phyloP scores from a whole-genome alignment of 2,797 vertebrate genomes.

The Rhinella marina region DNA sequence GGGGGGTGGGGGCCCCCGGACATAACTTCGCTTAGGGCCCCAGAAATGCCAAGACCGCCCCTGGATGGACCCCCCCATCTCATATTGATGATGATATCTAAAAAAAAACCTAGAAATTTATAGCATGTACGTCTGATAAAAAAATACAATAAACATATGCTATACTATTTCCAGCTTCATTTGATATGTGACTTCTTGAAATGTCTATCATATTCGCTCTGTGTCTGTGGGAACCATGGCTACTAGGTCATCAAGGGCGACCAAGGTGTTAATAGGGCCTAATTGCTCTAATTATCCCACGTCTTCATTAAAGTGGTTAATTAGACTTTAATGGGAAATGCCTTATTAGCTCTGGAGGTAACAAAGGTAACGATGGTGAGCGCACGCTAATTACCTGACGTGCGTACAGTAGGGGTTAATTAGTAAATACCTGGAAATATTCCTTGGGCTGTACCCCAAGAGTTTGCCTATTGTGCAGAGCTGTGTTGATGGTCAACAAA shows the following conservation, averaged over 20 bases:
- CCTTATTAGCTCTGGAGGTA: conserved; percentile 35
- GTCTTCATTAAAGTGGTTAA: conserved; percentile 25
- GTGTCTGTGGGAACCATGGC: conserved; percentile 26
- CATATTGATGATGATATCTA: no score
- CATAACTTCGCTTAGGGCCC: no score
- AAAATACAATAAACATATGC: conserved; percentile 18
- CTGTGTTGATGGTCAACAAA: neutral
- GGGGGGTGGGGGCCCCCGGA: no score
- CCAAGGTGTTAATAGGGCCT: conserved; percentile 41
- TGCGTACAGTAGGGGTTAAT: conserved; percentile 43
- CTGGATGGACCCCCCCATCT: no score
- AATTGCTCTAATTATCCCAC: conserved; percentile 32
- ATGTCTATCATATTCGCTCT: neutral
- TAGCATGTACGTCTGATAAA: neutral
- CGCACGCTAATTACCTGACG: conserved; percentile 24
- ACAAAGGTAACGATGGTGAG: conserved; percentile 23
- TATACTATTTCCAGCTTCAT: neutral
- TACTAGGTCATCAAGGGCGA: conserved; percentile 30
- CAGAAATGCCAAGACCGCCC: no score
- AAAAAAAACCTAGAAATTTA: no score
- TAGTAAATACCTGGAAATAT: conserved; percentile 19
- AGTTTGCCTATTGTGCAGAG: neutral
- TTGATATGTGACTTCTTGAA: neutral
- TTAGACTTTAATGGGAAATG: conserved; percentile 31
- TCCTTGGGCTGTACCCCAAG: neutral